Percentiles rank a stretch among this genome's conserved stretches.
Conservation (phyloP, 2,797 vertebrate genomes). For the Pseudopleuronectes americanus region DNA sequence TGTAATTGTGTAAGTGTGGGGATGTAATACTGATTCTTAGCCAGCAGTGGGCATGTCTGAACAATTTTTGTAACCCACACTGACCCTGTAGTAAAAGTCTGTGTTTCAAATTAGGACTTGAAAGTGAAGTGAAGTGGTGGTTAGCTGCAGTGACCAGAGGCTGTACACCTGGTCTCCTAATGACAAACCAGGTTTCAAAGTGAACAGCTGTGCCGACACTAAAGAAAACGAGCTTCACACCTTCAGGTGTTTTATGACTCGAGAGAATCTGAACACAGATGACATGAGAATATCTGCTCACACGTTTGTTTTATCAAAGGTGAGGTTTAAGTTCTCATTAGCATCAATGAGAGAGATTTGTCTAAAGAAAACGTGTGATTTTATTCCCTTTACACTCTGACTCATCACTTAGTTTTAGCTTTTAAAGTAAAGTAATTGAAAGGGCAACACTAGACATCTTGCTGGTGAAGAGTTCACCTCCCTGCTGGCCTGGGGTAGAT, state of each 20-base stretch:
- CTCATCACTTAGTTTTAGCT: neutral
- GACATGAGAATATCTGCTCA: neutral
- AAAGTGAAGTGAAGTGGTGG: constrained; percentile 19
- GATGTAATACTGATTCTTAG: constrained; percentile 51
- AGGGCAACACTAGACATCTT: constrained; percentile 7
- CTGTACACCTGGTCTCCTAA: constrained; percentile 63
- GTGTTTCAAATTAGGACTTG: constrained; percentile 10
- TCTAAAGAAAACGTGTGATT: neutral
- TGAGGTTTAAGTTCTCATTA: neutral
- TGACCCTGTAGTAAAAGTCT: constrained; percentile 9
- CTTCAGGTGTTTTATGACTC: constrained; percentile 54
- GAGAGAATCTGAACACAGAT: neutral
- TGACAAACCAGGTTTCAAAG: constrained; percentile 48
- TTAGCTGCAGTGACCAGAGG: constrained; percentile 40
- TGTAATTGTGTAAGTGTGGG: neutral
- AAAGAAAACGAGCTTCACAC: constrained; percentile 53
- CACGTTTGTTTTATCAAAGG: constrained; percentile 2
- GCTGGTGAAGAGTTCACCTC: constrained; percentile 13
- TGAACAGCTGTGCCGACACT: constrained; percentile 54
- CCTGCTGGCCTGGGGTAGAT: constrained; percentile 17
- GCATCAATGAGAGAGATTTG: neutral
- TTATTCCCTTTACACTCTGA: neutral
- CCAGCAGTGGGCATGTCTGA: constrained; percentile 79
- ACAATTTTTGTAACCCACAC: constrained; percentile 39
- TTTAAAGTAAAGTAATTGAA: neutral